phyloP scores from a whole-genome alignment of 2,888 invertebrate genomes.

The Melikaiella ostensackeni region DNA sequence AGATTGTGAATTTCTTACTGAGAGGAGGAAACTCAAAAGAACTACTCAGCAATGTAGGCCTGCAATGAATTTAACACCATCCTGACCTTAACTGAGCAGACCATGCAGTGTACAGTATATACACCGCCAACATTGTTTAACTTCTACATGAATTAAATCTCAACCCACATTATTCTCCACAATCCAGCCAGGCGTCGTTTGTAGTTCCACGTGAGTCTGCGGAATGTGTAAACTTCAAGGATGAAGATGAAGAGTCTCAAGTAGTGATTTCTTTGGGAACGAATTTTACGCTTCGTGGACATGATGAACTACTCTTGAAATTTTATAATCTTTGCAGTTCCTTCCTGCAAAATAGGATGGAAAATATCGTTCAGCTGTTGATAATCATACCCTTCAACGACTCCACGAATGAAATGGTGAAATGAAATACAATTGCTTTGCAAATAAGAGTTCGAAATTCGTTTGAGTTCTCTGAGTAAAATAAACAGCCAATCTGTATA shows the following conservation, averaged over 20 bases:
- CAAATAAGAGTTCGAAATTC: too few species aligned
- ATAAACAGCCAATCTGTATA: too few species aligned
- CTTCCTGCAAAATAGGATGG: too few species aligned
- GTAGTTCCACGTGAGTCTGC: constrained; percentile 47
- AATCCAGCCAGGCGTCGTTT: constrained; percentile 50
- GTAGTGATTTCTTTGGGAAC: constrained; percentile 19
- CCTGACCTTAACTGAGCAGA: constrained; percentile 24
- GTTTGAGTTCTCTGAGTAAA: too few species aligned
- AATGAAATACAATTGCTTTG: too few species aligned
- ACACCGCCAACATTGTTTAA: constrained; percentile 68
- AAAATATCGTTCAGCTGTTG: too few species aligned
- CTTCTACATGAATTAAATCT: constrained; percentile 73
- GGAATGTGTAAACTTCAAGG: constrained; percentile 46
- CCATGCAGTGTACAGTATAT: constrained; percentile 24
- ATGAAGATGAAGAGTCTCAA: constrained; percentile 2
- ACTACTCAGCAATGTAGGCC: not conserved
- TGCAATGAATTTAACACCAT: constrained; percentile 17
- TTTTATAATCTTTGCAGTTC: too few species aligned
- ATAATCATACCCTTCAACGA: too few species aligned
- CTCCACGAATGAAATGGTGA: too few species aligned
- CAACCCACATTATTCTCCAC: constrained; percentile 51
- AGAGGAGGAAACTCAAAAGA: not conserved
- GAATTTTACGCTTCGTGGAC: not conserved
- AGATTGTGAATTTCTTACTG: not conserved
- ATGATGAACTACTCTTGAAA: not conserved